phyloP scores from a whole-genome alignment of 2,888 invertebrate species.

The Heterodera filipjevi region DNA sequence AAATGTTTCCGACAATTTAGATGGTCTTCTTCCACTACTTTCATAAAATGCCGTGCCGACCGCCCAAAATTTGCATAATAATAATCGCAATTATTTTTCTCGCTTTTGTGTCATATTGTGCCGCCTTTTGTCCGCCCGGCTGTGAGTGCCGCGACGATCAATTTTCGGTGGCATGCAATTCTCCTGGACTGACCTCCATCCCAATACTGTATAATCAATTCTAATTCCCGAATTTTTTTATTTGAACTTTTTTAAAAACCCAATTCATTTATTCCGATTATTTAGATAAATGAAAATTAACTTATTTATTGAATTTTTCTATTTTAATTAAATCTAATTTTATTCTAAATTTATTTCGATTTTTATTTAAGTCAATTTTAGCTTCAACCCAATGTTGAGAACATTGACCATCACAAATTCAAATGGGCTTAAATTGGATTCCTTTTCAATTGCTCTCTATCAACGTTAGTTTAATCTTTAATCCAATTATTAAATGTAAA shows the following conservation, averaged over 20 bases:
- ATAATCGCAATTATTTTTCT: constrained; percentile 14
- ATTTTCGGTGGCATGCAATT: constrained; percentile 23
- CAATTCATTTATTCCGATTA: too few relatives aligned
- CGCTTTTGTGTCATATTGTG: constrained; percentile 16
- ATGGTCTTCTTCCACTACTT: neutral
- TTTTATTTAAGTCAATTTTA: too few relatives aligned
- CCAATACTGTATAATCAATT: constrained; percentile 22
- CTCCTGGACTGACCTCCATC: constrained; percentile 13
- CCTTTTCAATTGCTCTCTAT: constrained; percentile 25
- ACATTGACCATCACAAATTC: constrained; percentile 16
- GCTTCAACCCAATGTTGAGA: constrained; percentile 23
- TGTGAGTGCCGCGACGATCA: constrained; percentile 26
- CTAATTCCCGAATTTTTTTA: neutral
- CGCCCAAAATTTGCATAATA: constrained; percentile 11
- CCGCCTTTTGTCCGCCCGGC: constrained; percentile 30
- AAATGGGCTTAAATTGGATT: constrained; percentile 24
- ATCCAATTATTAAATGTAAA: neutral
- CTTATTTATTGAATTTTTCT: too few relatives aligned
- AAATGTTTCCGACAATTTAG: neutral
- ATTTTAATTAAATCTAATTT: too few relatives aligned
- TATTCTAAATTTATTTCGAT: too few relatives aligned
- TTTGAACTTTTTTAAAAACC: neutral
- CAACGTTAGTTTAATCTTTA: constrained; percentile 11
- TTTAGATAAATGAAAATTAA: too few relatives aligned
- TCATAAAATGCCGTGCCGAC: neutral